These are phyloP conservation scores for Cyprinodon tularosa DNA, from an alignment of 2,113 vertebrate species.

Conservation along the genomic window DNA sequence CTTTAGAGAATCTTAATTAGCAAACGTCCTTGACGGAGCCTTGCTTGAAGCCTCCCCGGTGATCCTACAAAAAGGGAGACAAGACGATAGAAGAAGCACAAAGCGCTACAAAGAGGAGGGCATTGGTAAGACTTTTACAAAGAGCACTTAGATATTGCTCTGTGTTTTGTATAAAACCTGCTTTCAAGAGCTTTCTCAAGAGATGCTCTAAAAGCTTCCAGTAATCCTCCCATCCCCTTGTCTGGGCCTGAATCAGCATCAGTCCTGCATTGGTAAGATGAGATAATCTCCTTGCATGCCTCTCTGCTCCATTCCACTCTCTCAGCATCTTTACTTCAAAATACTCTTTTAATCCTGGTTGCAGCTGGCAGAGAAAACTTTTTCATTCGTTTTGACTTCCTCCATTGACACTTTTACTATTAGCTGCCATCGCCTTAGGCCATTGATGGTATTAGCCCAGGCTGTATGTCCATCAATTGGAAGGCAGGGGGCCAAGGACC, in stretches of 20 bases:
- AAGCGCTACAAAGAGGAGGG: slow-evolving; percentile 61
- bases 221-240: slow-evolving; percentile 61
- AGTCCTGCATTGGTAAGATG: slow-evolving; percentile 54
- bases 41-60: slow-evolving; percentile 46
- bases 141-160: slow-evolving; percentile 66
- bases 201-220: slow-evolving; percentile 59
- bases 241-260: slow-evolving; percentile 62
- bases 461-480: slow-evolving; percentile 27
- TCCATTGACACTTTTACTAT: neutral
- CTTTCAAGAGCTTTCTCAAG: slow-evolving; percentile 68
- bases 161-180: slow-evolving; percentile 68
- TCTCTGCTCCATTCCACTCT: slow-evolving; percentile 31
- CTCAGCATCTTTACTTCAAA: slow-evolving; percentile 33
- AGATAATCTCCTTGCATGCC: slow-evolving; percentile 65
- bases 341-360: slow-evolving; percentile 19
- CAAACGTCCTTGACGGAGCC: slow-evolving; percentile 61
- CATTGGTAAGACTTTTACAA: slow-evolving; percentile 68
- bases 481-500: neutral
- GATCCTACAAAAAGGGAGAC: slow-evolving; percentile 45
- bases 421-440: neutral
- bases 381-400: slow-evolving; percentile 22
- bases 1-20: slow-evolving; percentile 68
- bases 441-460: slow-evolving; percentile 7
- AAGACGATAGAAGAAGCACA: slow-evolving; percentile 45
- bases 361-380: slow-evolving; percentile 29